A percentile compares a stretch with the other conserved stretches of the same genome.
phyloP scores from a whole-genome alignment of 2,113 vertebrate genomes.

The Nyctereutes procyonoides region DNA sequence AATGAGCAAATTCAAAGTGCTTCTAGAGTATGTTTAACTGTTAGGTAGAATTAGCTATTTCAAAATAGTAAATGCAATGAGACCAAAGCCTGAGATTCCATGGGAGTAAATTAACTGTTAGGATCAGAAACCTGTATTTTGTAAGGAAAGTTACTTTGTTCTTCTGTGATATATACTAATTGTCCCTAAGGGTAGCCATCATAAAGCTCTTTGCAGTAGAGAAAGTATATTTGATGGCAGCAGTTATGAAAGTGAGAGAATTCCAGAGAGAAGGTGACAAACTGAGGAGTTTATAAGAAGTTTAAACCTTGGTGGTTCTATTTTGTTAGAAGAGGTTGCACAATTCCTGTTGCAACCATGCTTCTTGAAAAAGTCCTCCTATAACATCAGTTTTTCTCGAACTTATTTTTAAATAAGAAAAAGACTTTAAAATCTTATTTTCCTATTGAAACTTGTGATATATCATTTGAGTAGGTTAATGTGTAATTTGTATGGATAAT shows the following conservation, averaged over 20 bases:
- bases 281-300: background rate
- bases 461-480: background rate
- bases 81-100: background rate
- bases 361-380: background rate
- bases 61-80: background rate
- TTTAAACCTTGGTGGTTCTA: background rate
- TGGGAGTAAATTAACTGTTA: slow-evolving; percentile 24
- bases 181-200: background rate
- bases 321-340: background rate
- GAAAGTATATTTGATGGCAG: background rate
- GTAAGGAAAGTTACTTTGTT: background rate
- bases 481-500: background rate
- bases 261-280: background rate
- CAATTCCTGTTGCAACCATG: background rate
- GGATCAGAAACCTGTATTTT: slow-evolving; percentile 26
- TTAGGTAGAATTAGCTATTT: background rate
- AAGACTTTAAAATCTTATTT: slow-evolving; percentile 12
- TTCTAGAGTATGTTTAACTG: background rate
- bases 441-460: background rate
- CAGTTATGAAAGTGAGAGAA: slow-evolving; percentile 11
- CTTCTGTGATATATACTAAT: background rate
- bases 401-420: slow-evolving; percentile 28
- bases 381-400: background rate
- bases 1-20: background rate
- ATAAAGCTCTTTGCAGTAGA: slow-evolving; percentile 36